These are phyloP conservation scores for Calonectris borealis DNA, from an alignment of 2,113 vertebrate species.

Conservation along the genomic window DNA sequence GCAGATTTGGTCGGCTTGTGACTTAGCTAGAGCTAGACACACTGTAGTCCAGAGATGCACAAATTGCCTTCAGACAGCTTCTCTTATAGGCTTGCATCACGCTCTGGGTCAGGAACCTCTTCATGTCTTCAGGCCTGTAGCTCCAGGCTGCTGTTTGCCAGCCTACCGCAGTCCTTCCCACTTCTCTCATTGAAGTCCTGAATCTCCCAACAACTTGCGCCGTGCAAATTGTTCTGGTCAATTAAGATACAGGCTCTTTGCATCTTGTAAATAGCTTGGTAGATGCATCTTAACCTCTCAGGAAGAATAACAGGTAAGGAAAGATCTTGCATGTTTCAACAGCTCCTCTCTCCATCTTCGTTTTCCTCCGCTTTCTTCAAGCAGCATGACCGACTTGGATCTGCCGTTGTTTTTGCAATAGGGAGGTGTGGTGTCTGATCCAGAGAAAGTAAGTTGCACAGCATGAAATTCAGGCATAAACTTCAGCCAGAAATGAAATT, in stretches of 20 bases:
- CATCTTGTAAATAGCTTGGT: neutral
- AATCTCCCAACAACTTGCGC: neutral
- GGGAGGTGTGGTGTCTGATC: neutral
- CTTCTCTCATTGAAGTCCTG: neutral
- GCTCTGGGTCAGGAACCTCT: neutral
- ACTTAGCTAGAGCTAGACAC: neutral
- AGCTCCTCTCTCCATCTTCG: neutral
- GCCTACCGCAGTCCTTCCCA: neutral
- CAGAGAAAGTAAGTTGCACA: neutral
- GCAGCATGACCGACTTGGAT: rapidly evolving
- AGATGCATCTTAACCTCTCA: neutral
- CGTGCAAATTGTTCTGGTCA: neutral
- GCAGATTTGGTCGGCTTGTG: neutral
- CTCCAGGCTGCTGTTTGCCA: neutral
- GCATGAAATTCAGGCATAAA: neutral
- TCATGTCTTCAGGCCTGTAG: neutral
- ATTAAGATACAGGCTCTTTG: neutral
- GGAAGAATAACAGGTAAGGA: neutral
- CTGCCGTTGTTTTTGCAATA: neutral
- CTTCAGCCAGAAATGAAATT: neutral
- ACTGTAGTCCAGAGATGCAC: neutral
- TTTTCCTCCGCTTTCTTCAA: neutral
- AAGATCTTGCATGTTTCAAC: neutral
- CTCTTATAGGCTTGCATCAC: neutral
- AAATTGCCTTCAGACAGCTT: neutral